Evolutionary conservation across 2,888 invertebrate genomes (phyloP), one percentile per base, ranked within the genome.

Genomic region (Chouioia cunea): DNA sequence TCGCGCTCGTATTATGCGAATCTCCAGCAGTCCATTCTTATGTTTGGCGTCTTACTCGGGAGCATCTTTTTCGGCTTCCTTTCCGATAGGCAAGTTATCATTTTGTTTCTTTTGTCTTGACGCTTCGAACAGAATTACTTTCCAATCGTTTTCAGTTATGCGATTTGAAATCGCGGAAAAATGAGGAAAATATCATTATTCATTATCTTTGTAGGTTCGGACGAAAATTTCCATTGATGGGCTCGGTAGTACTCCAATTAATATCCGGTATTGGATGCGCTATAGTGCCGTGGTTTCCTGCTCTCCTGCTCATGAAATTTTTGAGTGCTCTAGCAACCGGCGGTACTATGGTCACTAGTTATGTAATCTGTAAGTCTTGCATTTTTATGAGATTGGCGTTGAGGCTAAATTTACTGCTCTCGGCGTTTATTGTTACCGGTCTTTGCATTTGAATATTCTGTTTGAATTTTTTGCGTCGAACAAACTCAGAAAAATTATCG

Each of bases 331-430:
- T 93, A 23, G 93, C 93, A 12, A 93, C 93, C 1, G 94, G 93
- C 56, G 95, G 95, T 47, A 93, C 93, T 0, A 95, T 95, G 93
- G 91, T 93, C 62, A 93, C 93, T 54, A 87, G 88, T 74, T 88
- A 87, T 68, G 88, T 89, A 47, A 86, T 89, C 65, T 88, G 87
- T 87, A 76, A 85, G 86, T 83, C 46, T 36, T 16, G 16, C 4
- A 2, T 23, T 47, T 22, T 15, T 63, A 44, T 63, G 27, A n/a
- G 10, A 69, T 50, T 57, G 63, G 57, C 52, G 43, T 56, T 58
- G 22, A 50, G 27, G 16, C 44, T 64, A 27, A 8, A 27, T 52
- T 87, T 87, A 75, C 88, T 87, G 27, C 16, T 43, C n/a, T 47
- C 18, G 64, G 43, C 18, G 52, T 18, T 27, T 18, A n/a, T 57